Evolutionary conservation across 2,888 invertebrate genomes (phyloP).

Genomic region (Cyclophora albipunctata): DNA sequence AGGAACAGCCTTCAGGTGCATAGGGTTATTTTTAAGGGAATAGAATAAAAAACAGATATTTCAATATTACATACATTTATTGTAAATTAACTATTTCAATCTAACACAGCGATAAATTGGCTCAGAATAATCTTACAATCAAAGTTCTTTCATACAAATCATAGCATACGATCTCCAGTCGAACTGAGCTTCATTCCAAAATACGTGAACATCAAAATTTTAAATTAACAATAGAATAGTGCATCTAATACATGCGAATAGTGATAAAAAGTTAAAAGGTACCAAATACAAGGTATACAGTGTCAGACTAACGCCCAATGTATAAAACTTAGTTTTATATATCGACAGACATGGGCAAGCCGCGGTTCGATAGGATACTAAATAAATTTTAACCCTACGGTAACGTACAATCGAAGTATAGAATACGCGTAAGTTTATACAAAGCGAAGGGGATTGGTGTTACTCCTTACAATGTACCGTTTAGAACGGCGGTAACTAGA

Average conservation of each 20-base stretch:
- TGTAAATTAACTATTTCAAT: constrained; percentile 61
- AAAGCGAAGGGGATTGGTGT: constrained; percentile 60
- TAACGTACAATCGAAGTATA: constrained; percentile 39
- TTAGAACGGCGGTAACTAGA: constrained; percentile 56
- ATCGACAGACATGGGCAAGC: constrained; percentile 14
- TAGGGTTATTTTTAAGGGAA: neutral
- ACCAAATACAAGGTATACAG: constrained; percentile 24
- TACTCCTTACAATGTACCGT: constrained; percentile 60
- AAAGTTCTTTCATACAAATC: constrained; percentile 39
- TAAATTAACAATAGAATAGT: constrained; percentile 53
- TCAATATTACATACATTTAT: constrained; percentile 46
- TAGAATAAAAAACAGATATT: constrained; percentile 16
- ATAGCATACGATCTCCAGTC: constrained; percentile 38
- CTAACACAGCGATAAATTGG: constrained; percentile 60
- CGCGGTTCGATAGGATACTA: constrained; percentile 21
- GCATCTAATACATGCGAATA: constrained; percentile 59
- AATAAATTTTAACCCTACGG: constrained; percentile 28
- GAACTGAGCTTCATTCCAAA: constrained; percentile 53
- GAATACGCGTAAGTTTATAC: constrained; percentile 47
- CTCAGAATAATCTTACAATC: constrained; percentile 49
- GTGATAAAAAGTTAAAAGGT: constrained; percentile 40
- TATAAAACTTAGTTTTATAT: constrained; percentile 31
- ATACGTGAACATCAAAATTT: constrained; percentile 60
- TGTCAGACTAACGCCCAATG: constrained; percentile 20
- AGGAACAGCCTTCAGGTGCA: too few relatives aligned